Base-by-base conservation (phyloP, 1,140 invertebrate genomes). In the Drosophila jambulina region DNA sequence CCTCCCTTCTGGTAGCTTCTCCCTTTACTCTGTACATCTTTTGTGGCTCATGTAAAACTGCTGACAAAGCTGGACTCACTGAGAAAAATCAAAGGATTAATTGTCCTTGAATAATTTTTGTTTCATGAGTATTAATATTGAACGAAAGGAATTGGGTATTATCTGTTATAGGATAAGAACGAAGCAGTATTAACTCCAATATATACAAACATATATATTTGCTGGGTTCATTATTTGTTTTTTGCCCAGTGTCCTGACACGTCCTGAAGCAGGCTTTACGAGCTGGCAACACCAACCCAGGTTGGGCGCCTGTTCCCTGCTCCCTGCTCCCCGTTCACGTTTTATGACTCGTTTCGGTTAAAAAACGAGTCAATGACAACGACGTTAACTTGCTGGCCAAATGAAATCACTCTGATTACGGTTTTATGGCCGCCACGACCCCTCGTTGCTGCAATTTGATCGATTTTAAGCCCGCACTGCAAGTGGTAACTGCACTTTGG, bases 361-460 rank as follows among this genome's bases (percentile, higher is more conserved):
- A 68, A 59, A 61, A 69, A 49, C 34, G 34, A 59, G 29, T 38
- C 57, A 51, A 60, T 17, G 48, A 43, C 23, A 48, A 40, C 51
- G 65, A 53, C 72, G 54, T 81, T 81, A 76, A 77, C 61, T 71
- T 54, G 40, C 40, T 46, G 60, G 63, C 45, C 51, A 75, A 70
- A 82, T 67, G 62, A 79, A 83, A 75, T 78, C 70, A 68, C 80
- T 75, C 67, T 83, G 81, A 83, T 83, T 83, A 76, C 75, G 56
- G 60, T 79, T 78, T 82, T 82, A 82, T 75, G 59, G 32, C n/a
- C 45, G 32, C 19, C 57, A 48, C 61, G 61, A 67, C 78, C 60
- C 32, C 15, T 32, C 42, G 23, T 13, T n/a, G 48, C 43, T 61
- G 68, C 69, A 62, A 45, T 80, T 79, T 79, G 61, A 80, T 80